phyloP scores from a whole-genome alignment of 2,113 vertebrate species.

The Scalopus aquaticus region DNA sequence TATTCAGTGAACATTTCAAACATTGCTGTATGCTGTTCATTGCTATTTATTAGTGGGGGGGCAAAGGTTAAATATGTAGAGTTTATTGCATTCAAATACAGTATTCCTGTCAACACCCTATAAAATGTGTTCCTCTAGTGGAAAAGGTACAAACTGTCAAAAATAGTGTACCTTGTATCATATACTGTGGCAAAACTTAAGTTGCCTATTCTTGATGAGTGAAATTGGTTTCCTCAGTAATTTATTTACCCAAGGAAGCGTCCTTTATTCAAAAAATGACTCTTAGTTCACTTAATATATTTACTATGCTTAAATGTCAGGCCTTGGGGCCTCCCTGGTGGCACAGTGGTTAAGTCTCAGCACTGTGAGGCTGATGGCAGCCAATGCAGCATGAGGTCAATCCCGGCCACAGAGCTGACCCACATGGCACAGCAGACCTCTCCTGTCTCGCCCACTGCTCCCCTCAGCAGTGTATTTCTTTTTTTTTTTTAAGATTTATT shows the following conservation, averaged over 20 bases:
- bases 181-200: neutral
- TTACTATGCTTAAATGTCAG: conserved; percentile 15
- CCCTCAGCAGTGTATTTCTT: too few species aligned
- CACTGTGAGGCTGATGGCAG: too few species aligned
- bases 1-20: neutral
- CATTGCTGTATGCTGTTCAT: neutral
- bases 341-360: too few species aligned
- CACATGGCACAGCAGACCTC: too few species aligned
- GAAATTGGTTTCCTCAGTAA: neutral
- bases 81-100: conserved; percentile 8
- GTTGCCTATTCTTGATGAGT: conserved; percentile 27
- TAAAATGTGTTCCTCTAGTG: conserved; percentile 30
- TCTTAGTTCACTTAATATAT: neutral
- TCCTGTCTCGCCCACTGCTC: too few species aligned
- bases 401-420: too few species aligned
- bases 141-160: neutral
- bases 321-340: neutral
- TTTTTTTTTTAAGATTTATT: too few species aligned
- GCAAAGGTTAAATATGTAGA: neutral
- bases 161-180: neutral
- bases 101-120: neutral
- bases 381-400: too few species aligned
- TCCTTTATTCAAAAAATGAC: neutral
- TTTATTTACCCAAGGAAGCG: neutral
- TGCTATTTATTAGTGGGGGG: neutral